Percentiles rank a stretch among this genome's conserved stretches.
Evolutionary conservation across 2,113 vertebrate species (phyloP).

Genomic region (Porphyrio hochstetteri): DNA sequence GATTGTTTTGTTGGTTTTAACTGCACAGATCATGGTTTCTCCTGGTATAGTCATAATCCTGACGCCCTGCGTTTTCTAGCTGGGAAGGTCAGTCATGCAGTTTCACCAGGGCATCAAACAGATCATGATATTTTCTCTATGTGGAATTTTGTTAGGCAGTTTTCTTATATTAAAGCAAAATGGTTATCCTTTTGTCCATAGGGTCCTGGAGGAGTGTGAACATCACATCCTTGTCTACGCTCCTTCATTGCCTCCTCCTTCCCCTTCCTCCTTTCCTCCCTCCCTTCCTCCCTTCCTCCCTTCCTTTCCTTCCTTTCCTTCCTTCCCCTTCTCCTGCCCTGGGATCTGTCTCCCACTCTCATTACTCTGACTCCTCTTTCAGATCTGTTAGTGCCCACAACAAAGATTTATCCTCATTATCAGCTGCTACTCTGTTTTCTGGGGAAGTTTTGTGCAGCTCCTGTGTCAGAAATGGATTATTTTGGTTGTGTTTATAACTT

Average conservation of each 20-base stretch:
- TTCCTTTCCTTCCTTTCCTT: background rate
- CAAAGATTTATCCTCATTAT: background rate
- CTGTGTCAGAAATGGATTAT: background rate
- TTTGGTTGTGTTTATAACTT: background rate
- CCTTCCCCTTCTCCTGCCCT: background rate
- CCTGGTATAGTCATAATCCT: background rate
- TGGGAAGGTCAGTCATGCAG: background rate
- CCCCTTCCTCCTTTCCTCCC: background rate
- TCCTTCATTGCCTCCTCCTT: background rate
- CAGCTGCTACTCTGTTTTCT: background rate
- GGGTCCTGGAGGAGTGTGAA: fast-evolving
- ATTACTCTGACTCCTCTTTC: background rate
- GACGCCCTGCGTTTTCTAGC: background rate
- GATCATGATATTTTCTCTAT: fast-evolving
- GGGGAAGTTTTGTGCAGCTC: background rate
- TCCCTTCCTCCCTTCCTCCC: too few relatives aligned
- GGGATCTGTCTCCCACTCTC: background rate
- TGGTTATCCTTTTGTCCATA: background rate
- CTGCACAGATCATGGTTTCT: background rate
- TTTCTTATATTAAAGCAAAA: background rate
- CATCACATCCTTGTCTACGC: background rate
- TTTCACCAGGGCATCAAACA: background rate
- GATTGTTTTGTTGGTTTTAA: background rate
- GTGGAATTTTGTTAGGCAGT: fast-evolving
- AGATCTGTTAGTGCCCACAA: background rate